phyloP scores from a whole-genome alignment of 2,113 vertebrate species.

The Empidonax alnorum region DNA sequence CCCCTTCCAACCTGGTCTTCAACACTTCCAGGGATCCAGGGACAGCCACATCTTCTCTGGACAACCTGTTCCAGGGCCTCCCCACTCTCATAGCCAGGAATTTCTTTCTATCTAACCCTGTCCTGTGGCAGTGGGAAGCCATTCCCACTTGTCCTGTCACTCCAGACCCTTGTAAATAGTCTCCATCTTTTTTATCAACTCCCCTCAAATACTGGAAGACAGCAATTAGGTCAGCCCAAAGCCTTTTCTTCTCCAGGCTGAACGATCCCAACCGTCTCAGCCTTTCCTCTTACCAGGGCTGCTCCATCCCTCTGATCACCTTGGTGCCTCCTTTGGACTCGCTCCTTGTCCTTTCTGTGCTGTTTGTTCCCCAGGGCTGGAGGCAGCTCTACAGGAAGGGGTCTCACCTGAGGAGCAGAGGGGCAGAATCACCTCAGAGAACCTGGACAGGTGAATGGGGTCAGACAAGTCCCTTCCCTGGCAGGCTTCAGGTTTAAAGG shows the following conservation, averaged over 20 bases:
- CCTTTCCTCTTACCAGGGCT: not conserved
- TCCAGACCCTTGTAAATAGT: not conserved
- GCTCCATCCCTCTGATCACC: not conserved
- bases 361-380: too few relatives aligned
- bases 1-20: not conserved
- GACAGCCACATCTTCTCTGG: not conserved
- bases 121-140: not conserved
- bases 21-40: not conserved
- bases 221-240: rapidly evolving
- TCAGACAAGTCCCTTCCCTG: not conserved
- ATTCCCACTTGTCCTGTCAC: not conserved
- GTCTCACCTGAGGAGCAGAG: not conserved
- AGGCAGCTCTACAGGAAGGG: not conserved
- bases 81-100: rapidly evolving
- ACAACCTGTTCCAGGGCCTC: not conserved
- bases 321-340: not conserved
- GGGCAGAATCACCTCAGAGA: not conserved
- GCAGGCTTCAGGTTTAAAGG: not conserved
- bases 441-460: rapidly evolving
- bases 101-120: not conserved
- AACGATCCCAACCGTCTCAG: not conserved
- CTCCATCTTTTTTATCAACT: not conserved
- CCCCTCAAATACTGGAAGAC: not conserved
- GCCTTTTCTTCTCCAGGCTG: not conserved
- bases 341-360: not conserved